phyloP scores from a whole-genome alignment of 2,113 vertebrate genomes.

The Zootoca vivipara region DNA sequence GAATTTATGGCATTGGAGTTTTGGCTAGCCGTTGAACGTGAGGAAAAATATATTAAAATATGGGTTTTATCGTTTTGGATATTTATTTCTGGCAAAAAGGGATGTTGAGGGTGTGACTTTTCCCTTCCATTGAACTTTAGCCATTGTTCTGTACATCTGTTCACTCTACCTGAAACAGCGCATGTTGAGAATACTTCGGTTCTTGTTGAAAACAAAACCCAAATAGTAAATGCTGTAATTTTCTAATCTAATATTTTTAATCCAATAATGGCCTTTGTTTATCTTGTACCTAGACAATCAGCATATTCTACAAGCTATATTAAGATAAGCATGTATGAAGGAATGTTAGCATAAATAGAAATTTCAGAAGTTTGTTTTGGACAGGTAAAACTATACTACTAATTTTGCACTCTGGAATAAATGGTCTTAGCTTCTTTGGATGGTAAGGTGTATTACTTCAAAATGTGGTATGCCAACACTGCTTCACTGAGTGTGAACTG shows the following conservation, averaged over 20 bases:
- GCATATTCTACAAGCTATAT: not conserved
- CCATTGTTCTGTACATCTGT: not conserved
- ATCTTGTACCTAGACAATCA: not conserved
- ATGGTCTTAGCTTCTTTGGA: too few relatives aligned
- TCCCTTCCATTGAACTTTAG: not conserved
- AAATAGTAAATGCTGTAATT: not conserved
- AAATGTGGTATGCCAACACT: not conserved
- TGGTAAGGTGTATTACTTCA: not conserved
- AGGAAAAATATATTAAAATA: constrained; percentile 27
- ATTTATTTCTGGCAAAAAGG: not conserved
- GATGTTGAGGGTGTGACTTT: not conserved
- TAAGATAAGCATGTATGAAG: not conserved
- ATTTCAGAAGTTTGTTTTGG: constrained; percentile 10
- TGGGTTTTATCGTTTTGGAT: constrained; percentile 23
- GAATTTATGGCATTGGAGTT: constrained; percentile 1
- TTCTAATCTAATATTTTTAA: not conserved
- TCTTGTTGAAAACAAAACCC: not conserved
- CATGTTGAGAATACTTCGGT: not conserved
- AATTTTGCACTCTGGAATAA: too few relatives aligned
- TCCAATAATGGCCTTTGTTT: not conserved
- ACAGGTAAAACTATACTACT: not conserved
- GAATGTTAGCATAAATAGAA: constrained; percentile 23
- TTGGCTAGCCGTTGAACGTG: constrained; percentile 50
- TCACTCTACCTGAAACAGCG: not conserved
- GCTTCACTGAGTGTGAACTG: not conserved